Conservation (phyloP, 1,140 invertebrate species). For the Tetramorium alpestre region DNA sequence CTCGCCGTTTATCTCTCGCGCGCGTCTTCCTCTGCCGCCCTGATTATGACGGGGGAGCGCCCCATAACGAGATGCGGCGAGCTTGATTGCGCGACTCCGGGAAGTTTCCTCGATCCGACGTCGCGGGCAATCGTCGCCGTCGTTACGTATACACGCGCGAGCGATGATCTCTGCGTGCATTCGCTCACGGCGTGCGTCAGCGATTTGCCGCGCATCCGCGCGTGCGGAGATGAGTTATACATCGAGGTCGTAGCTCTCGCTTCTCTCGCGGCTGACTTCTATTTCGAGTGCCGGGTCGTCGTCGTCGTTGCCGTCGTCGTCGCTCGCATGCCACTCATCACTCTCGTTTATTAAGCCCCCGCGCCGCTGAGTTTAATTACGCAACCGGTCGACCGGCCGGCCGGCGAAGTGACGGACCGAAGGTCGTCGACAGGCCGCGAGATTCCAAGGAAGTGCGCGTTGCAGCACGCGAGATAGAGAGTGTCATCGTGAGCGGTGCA, state of each 20-base stretch:
- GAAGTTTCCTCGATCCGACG: neutral
- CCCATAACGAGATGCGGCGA: neutral
- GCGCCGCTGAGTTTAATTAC: conserved; percentile 70
- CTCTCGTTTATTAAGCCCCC: conserved; percentile 66
- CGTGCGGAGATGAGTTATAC: conserved; percentile 46
- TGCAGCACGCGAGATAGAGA: conserved; percentile 3
- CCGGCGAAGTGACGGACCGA: conserved; percentile 63
- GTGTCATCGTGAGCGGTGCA: neutral
- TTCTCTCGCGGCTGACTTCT: conserved; percentile 62
- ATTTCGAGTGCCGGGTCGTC: conserved; percentile 70
- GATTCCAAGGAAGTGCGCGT: conserved; percentile 9
- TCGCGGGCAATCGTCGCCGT: neutral
- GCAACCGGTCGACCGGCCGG: conserved; percentile 56
- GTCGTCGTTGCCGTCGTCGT: conserved; percentile 37
- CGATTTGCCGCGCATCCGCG: neutral
- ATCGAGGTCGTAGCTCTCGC: conserved; percentile 69
- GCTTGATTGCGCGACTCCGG: neutral
- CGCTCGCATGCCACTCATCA: conserved; percentile 65
- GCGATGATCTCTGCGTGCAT: conserved; percentile 40
- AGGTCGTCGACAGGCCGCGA: conserved; percentile 68
- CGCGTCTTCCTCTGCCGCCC: neutral
- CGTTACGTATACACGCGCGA: conserved; percentile 18
- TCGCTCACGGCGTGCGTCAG: conserved; percentile 31
- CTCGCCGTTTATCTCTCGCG: neutral
- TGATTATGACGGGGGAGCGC: neutral